Conservation (phyloP, 2,113 vertebrate species). For the Brachionichthys hirsutus region DNA sequence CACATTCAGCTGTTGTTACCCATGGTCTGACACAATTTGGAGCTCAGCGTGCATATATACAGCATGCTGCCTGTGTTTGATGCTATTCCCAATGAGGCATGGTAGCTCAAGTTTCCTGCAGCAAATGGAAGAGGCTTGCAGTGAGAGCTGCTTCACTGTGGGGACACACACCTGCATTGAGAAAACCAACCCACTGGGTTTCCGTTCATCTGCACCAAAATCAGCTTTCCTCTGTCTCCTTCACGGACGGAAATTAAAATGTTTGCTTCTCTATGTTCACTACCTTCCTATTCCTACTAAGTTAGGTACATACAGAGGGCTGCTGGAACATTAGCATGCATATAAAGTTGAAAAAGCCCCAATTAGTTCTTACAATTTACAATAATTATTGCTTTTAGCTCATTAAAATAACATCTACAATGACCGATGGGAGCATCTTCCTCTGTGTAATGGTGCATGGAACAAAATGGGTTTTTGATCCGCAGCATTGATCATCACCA, state of each 20-base stretch:
- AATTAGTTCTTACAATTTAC: neutral
- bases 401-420: too few relatives aligned
- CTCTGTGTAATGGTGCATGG: too few relatives aligned
- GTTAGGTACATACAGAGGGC: too few relatives aligned
- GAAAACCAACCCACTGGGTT: constrained; percentile 52
- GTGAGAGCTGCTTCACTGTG: constrained; percentile 31
- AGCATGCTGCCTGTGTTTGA: neutral
- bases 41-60: neutral
- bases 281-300: constrained; percentile 2
- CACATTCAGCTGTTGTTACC: neutral
- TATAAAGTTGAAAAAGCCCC: constrained; percentile 20
- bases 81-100: neutral
- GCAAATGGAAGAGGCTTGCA: constrained; percentile 1
- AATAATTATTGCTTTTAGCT: too few relatives aligned
- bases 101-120: constrained; percentile 12
- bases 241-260: constrained; percentile 33
- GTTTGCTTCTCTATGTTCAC: neutral
- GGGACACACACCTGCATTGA: constrained; percentile 27
- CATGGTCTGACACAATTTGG: constrained; percentile 3
- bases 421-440: too few relatives aligned
- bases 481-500: too few relatives aligned
- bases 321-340: constrained; percentile 20
- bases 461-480: too few relatives aligned
- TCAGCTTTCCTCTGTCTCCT: constrained; percentile 23
- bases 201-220: constrained; percentile 58